Percentiles rank a stretch among this genome's conserved stretches.
phyloP scores from a whole-genome alignment of 2,797 vertebrate species.

The Phalloptychus januarius region DNA sequence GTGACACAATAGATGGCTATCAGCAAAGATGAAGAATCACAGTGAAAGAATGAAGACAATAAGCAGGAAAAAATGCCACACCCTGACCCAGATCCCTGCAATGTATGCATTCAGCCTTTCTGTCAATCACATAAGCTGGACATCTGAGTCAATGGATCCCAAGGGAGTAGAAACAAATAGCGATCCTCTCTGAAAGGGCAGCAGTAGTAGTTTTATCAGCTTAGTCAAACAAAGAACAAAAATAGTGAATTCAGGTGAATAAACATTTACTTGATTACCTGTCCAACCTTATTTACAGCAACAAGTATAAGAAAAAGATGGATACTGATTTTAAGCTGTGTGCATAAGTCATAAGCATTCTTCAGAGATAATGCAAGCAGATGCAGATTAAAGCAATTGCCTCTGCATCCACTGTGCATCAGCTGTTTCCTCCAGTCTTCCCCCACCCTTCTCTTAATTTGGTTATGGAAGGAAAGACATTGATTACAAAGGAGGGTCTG shows the following conservation, averaged over 20 bases:
- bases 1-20: conserved; percentile 34
- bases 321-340: background rate
- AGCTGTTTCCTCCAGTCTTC: conserved; percentile 75
- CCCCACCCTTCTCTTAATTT: conserved; percentile 72
- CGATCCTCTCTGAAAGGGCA: conserved; percentile 17
- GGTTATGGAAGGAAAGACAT: conserved; percentile 62
- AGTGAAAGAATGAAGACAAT: conserved; percentile 79
- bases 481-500: conserved; percentile 63
- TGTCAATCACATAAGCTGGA: conserved; percentile 70
- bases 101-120: conserved; percentile 53
- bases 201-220: conserved; percentile 20
- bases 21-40: conserved; percentile 40
- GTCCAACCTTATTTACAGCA: background rate
- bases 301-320: background rate
- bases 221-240: background rate
- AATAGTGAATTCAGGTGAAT: background rate
- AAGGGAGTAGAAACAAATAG: conserved; percentile 36
- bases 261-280: background rate
- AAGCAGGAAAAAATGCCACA: conserved; percentile 64
- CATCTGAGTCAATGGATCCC: conserved; percentile 56
- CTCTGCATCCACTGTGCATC: conserved; percentile 69
- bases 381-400: conserved; percentile 51
- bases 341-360: conserved; percentile 11
- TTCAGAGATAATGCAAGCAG: conserved; percentile 17
- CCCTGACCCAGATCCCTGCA: conserved; percentile 70